Base-by-base conservation (phyloP, 2,113 vertebrate genomes). In the Phylloscopus trochilus region DNA sequence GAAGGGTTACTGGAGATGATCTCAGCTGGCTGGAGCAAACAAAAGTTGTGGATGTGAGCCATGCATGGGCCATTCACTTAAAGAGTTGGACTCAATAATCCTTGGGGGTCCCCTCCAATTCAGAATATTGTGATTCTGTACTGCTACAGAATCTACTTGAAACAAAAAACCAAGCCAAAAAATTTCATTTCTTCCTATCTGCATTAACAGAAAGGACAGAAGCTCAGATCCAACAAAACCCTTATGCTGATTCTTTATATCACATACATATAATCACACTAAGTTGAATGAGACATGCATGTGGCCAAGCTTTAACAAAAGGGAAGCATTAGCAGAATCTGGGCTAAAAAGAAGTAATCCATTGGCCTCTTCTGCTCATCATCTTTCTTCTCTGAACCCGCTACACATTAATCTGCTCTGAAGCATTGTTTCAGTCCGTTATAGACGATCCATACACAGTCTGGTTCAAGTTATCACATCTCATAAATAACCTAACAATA, bases 401-500 rank as follows among this genome's bases (percentile, higher is more conserved):
- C 52, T 79, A 56, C 30, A n/a, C 39, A 89, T 55, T 80, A 60
- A 91, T 92, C 83, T 73, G 39, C n/a, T 35, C 77, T 44, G 27
- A 94, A 92, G 66, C 51, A 76, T 13, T 37, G 37, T 56, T 97
- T 70, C 51, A 86, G 46, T 49, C 68, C 52, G n/a, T 52, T 73
- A 74, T 33, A 76, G 49, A 68, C 3, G 1, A 89, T 39, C 46
- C 55, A 55, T 55, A 85, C 27, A 60, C 39, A 66, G 74, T 37
- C 91, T 92, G 90, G 85, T 92, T 95, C 87, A 81, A 93, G 83
- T 80, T 64, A 73, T 44, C 87, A 70, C 58, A 87, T 39, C 69
- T 76, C 70, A 80, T 95, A 90, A 94, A 94, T 74, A 94, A 93
- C 75, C 67, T 93, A 96, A 92, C 27, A 43, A 73, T 52, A 63